Base-by-base conservation (phyloP, 2,113 vertebrate species). In the Pseudopodoces humilis region DNA sequence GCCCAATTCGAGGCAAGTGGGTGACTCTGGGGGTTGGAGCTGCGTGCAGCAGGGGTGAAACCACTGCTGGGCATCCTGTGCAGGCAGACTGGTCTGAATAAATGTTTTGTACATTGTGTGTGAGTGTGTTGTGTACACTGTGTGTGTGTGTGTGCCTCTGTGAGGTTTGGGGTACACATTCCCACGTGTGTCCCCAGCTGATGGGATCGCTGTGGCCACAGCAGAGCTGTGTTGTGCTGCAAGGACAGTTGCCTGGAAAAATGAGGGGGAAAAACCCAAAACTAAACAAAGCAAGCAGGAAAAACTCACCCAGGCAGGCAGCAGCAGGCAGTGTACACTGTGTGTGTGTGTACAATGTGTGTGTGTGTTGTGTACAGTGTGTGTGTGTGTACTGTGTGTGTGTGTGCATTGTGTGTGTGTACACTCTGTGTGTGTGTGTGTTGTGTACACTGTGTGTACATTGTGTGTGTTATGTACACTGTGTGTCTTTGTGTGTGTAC, bases 1-100 rank as follows among this genome's bases (percentile, higher is more conserved):
- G 75, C 68, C 59, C 37, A 2, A 1, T 44, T n/a, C 1, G 20
- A 83, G 55, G 62, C 33, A 1, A n/a, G 28, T 0, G n/a, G 75
- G 20, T 71, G 7, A 15, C 43, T 21, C 12, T 1, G 2, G 47
- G 43, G 33, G 8, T 7, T 31, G 71, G 55, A 72, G 24, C 52
- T 18, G 82, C 5, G 10, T 5, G 24, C 3, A 3, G 25, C 7
- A 20, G 64, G 74, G 65, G 31, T 69, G 64, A 41, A 60, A 24
- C 1, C 43, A 46, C 69, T 72, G 83, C 83, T 53, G 75, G 43
- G 58, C 83, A 10, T 11, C 60, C 71, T 28, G 6, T 20, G 79
- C 13, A 11, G 46, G 89, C 90, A 89, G 85, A 27, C 39, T 88
- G 92, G 74, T 44, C 39, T 87, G 83, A 98, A 98, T 96, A 97